Evolutionary conservation across 35 echinoderm and acorn worm species (phyloP).

Genomic region (Lytechinus pictus): DNA sequence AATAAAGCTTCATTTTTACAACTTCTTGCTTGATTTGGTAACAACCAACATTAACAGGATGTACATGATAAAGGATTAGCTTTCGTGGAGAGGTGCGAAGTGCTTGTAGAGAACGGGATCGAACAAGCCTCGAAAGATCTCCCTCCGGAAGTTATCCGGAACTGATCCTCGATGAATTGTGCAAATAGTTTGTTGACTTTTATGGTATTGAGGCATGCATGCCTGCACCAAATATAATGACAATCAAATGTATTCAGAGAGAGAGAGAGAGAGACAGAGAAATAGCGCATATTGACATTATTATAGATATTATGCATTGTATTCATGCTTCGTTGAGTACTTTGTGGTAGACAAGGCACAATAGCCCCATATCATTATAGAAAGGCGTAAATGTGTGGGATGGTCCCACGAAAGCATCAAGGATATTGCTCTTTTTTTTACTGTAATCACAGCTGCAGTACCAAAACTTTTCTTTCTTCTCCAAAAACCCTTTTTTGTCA

Average conservation of each 20-base stretch:
- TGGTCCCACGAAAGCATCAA: not conserved
- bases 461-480: not conserved
- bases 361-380: not conserved
- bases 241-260: too few species aligned
- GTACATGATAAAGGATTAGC: not conserved
- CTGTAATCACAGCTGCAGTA: not conserved
- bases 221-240: too few species aligned
- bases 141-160: not conserved
- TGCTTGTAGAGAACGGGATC: not conserved
- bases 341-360: not conserved
- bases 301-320: not conserved
- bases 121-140: not conserved
- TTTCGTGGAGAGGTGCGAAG: not conserved
- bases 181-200: conserved; percentile 12
- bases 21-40: not conserved
- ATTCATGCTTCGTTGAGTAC: not conserved
- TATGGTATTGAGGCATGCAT: not conserved
- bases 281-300: not conserved
- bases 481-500: not conserved
- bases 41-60: not conserved
- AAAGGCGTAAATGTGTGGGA: not conserved
- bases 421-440: not conserved
- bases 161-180: not conserved
- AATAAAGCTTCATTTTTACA: not conserved
- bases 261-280: not conserved